phyloP scores from a whole-genome alignment of 1,140 invertebrate genomes.

The Himalopsyche phryganea region DNA sequence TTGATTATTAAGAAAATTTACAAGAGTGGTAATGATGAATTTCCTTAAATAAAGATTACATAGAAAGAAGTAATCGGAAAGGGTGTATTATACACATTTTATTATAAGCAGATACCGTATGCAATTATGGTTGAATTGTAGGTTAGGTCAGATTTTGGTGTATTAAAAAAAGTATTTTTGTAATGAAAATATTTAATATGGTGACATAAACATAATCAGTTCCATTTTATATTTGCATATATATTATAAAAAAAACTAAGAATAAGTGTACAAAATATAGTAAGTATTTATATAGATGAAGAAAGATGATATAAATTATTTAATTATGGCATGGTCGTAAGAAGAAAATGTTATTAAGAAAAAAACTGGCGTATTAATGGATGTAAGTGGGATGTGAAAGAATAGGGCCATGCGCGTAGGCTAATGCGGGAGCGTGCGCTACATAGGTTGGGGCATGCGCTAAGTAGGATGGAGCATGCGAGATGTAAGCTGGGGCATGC shows the following conservation, averaged over 20 bases:
- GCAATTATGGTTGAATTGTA: too few species aligned
- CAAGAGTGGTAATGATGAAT: too few species aligned
- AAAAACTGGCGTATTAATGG: neutral
- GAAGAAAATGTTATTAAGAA: neutral
- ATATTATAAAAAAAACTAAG: too few species aligned
- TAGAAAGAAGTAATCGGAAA: too few species aligned
- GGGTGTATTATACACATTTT: too few species aligned
- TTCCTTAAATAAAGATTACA: too few species aligned
- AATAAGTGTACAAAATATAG: neutral
- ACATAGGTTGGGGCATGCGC: slow-evolving; percentile 10
- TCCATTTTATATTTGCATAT: neutral
- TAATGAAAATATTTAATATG: neutral
- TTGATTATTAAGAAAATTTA: too few species aligned
- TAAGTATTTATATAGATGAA: neutral
- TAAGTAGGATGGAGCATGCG: slow-evolving; percentile 8
- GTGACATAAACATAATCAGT: slow-evolving; percentile 1
- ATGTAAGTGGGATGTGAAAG: slow-evolving; percentile 1
- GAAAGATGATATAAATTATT: neutral
- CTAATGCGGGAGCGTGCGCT: slow-evolving; percentile 8
- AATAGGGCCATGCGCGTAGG: slow-evolving; percentile 1
- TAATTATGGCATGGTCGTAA: neutral
- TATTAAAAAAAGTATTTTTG: too few species aligned
- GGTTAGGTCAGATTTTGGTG: too few species aligned
- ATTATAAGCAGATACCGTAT: too few species aligned
- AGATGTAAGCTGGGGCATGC: neutral